Base-by-base conservation (phyloP, 2,888 invertebrate genomes). In the Acronicta aceris region DNA sequence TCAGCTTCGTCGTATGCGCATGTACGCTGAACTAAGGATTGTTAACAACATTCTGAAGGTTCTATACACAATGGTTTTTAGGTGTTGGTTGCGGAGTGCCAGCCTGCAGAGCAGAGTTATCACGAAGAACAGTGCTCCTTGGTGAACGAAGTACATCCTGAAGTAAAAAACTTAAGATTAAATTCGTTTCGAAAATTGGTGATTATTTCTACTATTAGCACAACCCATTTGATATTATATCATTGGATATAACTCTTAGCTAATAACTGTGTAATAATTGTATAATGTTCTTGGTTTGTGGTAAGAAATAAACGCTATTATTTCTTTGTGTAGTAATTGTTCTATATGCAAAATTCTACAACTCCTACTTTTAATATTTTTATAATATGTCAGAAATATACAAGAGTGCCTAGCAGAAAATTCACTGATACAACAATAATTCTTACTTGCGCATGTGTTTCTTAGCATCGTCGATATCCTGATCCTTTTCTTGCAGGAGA, bases 401-500 rank as follows among this genome's bases (percentile, higher is more conserved):
- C 21, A 21, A 21, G 21, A 21, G 4, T 21, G 21, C 5, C 27
- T 27, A 27, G 7, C 27, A 27, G 6, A 33, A 0, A 12, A 12
- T 33, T 12, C 2, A 33, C 12, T 33, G n/a, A n/a, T 38, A 38
- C n/a, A 5, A 5, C 9, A 12, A 12, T n/a, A 27, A 38, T 25
- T 63, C 74, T 88, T 76, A 96, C 96, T 91, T 95, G 65, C 89
- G 88, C 27, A 95, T 76, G 76, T 96, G 96, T 59, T 85, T 92
- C 65, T 91, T 93, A 0, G 96, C 96, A 55, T 92, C 89, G 0
- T 90, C 91, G 6, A 96, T 73, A 36, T 96, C 95, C 53, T 96
- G 94, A 8, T 96, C 95, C 54, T 95, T 95, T 79, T 97, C 97
- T 76, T 96, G 96, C 13, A 97, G 89, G 30, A 97, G 91, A 80